These are phyloP conservation scores for Idaea dimidiata DNA, from an alignment of 2,888 invertebrate species.

Conservation along the genomic window DNA sequence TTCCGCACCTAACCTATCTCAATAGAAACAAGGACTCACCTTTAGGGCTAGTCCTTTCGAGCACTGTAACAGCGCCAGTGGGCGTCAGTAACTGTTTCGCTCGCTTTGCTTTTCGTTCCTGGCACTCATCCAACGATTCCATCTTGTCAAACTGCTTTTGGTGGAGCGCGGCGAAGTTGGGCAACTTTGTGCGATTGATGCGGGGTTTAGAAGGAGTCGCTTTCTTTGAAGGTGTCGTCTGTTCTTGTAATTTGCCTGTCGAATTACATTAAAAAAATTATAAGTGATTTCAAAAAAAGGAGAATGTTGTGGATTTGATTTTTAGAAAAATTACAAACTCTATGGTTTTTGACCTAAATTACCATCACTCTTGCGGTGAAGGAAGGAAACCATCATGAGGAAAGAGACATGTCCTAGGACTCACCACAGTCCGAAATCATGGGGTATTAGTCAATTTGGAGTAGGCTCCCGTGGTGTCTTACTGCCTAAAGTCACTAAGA, in stretches of 20 bases:
- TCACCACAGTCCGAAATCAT: too few species aligned
- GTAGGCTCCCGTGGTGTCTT: too few species aligned
- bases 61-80: conserved; percentile 38
- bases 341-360: too few species aligned
- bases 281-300: too few species aligned
- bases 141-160: conserved; percentile 83
- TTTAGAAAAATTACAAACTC: too few species aligned
- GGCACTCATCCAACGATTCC: conserved; percentile 84
- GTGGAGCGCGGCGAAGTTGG: conserved; percentile 86
- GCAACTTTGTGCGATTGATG: conserved; percentile 76
- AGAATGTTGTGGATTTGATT: too few species aligned
- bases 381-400: too few species aligned
- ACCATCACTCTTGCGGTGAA: too few species aligned
- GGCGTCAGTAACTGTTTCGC: conserved; percentile 67
- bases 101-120: conserved; percentile 66
- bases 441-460: too few species aligned
- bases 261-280: neutral
- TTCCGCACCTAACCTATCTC: conserved; percentile 42
- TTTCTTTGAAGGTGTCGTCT: conserved; percentile 39
- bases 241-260: conserved; percentile 49
- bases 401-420: too few species aligned
- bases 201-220: conserved; percentile 36
- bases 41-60: conserved; percentile 54
- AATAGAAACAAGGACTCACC: conserved; percentile 31
- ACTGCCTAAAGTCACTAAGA: too few species aligned